Evolutionary conservation across 1,140 invertebrate species (phyloP).

Genomic region (Fopius arisanus): DNA sequence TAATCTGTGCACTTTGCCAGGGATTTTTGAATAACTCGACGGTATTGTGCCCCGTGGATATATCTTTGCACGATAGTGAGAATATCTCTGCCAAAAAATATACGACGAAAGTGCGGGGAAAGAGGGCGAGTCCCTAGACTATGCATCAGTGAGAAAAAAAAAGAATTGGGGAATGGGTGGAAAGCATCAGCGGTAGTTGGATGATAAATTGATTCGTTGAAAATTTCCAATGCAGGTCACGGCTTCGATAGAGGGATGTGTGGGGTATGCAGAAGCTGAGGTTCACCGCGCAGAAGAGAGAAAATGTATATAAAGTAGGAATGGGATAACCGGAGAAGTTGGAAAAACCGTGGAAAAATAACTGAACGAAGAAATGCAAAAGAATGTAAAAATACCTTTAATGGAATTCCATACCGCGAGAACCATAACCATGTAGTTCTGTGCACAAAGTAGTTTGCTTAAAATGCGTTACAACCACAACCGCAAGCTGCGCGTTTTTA

Average conservation of each 20-base stretch:
- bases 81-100: no score
- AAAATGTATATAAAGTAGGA: background rate
- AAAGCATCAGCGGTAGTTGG: background rate
- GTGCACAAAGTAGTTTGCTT: constrained; percentile 23
- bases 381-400: constrained; percentile 15
- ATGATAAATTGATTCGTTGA: constrained; percentile 11
- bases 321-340: background rate
- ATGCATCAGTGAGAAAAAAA: background rate
- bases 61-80: no score
- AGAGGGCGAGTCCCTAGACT: background rate
- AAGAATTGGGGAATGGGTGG: background rate
- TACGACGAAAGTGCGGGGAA: background rate
- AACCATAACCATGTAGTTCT: constrained; percentile 7
- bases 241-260: background rate
- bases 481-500: constrained; percentile 29
- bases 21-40: no score
- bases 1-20: no score
- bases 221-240: constrained; percentile 9
- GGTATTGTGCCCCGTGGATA: no score
- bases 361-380: background rate
- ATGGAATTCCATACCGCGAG: constrained; percentile 26
- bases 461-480: constrained; percentile 31
- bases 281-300: no score
- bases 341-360: background rate
- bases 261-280: background rate